Conservation (phyloP, 1,140 invertebrate genomes). For the Drosophila pectinifera region DNA sequence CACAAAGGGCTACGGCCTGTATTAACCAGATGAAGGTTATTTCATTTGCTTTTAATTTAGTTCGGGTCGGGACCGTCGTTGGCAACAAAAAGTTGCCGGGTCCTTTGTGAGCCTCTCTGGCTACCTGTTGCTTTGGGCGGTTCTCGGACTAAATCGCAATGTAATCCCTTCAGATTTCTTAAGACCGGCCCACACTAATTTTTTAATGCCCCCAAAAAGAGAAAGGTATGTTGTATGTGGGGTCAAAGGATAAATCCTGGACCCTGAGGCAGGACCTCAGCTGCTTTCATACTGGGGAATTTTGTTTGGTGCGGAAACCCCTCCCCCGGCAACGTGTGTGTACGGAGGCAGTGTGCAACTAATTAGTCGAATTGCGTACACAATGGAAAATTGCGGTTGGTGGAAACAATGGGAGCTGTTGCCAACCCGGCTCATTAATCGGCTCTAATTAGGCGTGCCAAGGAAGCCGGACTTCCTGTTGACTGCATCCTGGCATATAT, state of each 20-base stretch:
- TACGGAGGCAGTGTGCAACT: constrained; percentile 42
- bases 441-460: constrained; percentile 57
- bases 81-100: constrained; percentile 34
- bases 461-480: constrained; percentile 53
- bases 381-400: constrained; percentile 41
- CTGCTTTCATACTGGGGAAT: constrained; percentile 21
- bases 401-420: constrained; percentile 23
- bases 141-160: constrained; percentile 34
- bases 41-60: constrained; percentile 81
- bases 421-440: constrained; percentile 43
- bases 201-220: constrained; percentile 61
- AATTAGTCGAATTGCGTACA: constrained; percentile 65
- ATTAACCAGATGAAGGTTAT: constrained; percentile 76
- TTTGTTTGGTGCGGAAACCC: constrained; percentile 2
- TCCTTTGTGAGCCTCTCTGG: constrained; percentile 44
- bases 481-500: constrained; percentile 31
- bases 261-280: constrained; percentile 16
- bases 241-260: constrained; percentile 14
- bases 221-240: constrained; percentile 7
- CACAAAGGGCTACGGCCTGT: constrained; percentile 56
- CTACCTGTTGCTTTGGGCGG: constrained; percentile 62
- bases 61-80: constrained; percentile 13
- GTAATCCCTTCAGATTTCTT: constrained; percentile 76
- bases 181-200: constrained; percentile 66
- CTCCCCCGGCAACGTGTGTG: not conserved